These are phyloP conservation scores for Aphidius gifuensis DNA, from an alignment of 1,140 invertebrate species.

Conservation along the genomic window DNA sequence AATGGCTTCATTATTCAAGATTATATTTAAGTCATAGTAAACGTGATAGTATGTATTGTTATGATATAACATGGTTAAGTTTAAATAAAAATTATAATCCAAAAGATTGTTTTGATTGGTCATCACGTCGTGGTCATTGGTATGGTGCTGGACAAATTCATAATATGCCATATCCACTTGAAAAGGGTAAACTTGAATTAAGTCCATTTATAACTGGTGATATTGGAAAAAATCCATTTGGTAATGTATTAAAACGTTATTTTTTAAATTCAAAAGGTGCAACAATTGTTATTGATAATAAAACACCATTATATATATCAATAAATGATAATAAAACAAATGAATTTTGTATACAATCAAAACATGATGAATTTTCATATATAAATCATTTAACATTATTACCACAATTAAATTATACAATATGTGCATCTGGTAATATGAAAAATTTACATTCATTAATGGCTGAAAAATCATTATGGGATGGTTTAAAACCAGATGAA, in stretches of 20 bases:
- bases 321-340: conserved; percentile 62
- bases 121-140: conserved; percentile 66
- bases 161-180: conserved; percentile 76
- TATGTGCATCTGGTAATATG: conserved; percentile 79
- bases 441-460: conserved; percentile 70
- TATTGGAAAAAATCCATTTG: conserved; percentile 72
- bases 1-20: conserved; percentile 74
- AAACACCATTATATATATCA: conserved; percentile 75
- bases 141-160: conserved; percentile 78
- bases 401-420: conserved; percentile 77
- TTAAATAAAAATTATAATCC: conserved; percentile 62
- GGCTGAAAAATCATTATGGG: conserved; percentile 74
- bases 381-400: conserved; percentile 64
- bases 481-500: conserved; percentile 74
- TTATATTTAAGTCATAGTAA: conserved; percentile 67
- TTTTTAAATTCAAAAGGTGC: conserved; percentile 83
- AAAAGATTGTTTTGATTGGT: conserved; percentile 81
- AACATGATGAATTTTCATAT: conserved; percentile 74
- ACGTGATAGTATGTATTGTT: conserved; percentile 66
- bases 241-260: conserved; percentile 78
- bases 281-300: conserved; percentile 71
- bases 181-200: conserved; percentile 67
- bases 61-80: conserved; percentile 79
- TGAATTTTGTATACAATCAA: conserved; percentile 72
- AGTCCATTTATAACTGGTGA: conserved; percentile 81